phyloP scores from a whole-genome alignment of 1,140 invertebrate species.

The Muscidifurax raptorellus region DNA sequence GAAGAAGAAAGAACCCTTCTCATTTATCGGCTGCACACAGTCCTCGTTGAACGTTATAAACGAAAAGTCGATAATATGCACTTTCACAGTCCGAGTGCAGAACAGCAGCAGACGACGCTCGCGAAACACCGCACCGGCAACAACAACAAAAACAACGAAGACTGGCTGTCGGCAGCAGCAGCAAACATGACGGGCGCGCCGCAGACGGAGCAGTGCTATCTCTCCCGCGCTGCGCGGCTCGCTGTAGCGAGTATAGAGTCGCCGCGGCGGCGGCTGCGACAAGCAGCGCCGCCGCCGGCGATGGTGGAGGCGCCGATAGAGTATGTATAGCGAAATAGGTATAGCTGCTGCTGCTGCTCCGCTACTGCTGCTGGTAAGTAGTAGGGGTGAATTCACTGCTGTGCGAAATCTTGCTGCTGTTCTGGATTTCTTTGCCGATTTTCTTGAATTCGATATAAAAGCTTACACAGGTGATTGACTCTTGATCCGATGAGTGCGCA shows the following conservation, averaged over 20 bases:
- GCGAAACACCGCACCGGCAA: not conserved
- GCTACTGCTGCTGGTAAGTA: not conserved
- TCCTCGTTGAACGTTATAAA: not conserved
- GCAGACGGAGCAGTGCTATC: slow-evolving; percentile 25
- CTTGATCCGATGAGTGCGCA: too few species aligned
- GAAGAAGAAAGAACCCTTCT: too few species aligned
- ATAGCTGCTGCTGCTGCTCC: not conserved
- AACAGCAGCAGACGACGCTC: not conserved
- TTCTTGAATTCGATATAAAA: too few species aligned
- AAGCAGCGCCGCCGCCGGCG: not conserved
- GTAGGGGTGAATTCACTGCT: not conserved
- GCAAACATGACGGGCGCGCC: slow-evolving; percentile 50
- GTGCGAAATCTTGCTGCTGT: not conserved
- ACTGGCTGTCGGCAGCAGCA: not conserved
- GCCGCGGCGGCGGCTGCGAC: not conserved
- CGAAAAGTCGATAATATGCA: not conserved
- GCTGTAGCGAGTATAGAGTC: not conserved
- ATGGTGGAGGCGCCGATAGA: not conserved
- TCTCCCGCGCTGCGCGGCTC: slow-evolving; percentile 11
- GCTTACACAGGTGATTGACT: too few species aligned
- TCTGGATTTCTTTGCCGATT: too few species aligned
- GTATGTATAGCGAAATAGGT: not conserved
- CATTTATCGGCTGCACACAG: too few species aligned
- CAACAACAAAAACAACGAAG: slow-evolving; percentile 11
- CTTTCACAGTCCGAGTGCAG: not conserved